Conservation (phyloP, 1,140 invertebrate species). For the Pollicipes pollicipes region DNA sequence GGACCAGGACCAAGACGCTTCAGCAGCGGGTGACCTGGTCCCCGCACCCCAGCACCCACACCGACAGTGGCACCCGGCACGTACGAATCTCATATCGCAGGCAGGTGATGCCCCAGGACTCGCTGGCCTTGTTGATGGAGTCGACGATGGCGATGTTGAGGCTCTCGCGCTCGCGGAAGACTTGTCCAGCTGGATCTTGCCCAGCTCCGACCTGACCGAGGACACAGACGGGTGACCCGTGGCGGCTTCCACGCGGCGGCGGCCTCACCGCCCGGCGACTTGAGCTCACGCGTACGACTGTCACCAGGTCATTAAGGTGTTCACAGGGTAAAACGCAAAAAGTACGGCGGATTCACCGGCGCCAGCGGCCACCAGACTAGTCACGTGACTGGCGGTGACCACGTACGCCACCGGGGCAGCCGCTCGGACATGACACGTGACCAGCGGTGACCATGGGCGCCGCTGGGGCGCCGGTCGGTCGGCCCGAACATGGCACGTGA, state of each 20-base stretch:
- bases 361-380: too few species aligned
- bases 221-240: neutral
- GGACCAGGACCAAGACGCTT: too few species aligned
- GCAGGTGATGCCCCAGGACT: slow-evolving; percentile 94
- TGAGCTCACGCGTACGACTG: neutral
- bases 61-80: slow-evolving; percentile 22
- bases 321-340: too few species aligned
- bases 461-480: too few species aligned
- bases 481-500: too few species aligned
- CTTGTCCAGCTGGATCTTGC: slow-evolving; percentile 89
- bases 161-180: slow-evolving; percentile 89
- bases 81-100: slow-evolving; percentile 94
- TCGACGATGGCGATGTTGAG: slow-evolving; percentile 93
- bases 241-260: too few species aligned
- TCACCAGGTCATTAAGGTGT: neutral
- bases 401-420: too few species aligned
- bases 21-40: too few species aligned
- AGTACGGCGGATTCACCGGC: too few species aligned
- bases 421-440: too few species aligned
- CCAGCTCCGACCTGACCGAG: slow-evolving; percentile 63
- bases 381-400: too few species aligned
- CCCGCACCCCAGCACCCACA: neutral
- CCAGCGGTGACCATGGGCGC: too few species aligned
- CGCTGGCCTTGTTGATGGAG: slow-evolving; percentile 93
- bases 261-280: neutral